Base-by-base conservation (phyloP, 1,140 invertebrate species). In the Cepaea nemoralis region DNA sequence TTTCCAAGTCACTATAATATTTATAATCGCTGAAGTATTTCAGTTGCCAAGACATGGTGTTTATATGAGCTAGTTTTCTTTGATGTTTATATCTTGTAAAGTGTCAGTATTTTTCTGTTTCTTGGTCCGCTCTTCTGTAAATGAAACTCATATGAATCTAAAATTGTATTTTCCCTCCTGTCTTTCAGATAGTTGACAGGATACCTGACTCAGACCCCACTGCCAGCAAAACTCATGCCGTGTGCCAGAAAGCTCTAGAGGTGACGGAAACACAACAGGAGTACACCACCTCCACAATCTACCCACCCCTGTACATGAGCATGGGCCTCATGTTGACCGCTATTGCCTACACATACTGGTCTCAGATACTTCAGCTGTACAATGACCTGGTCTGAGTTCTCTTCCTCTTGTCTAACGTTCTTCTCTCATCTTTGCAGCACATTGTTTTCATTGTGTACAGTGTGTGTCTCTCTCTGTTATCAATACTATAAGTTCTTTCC, bases 311-410 rank as follows among this genome's bases (percentile, higher is more conserved):
- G 6, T 87, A 87, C 77, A 71, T 88, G 6, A 87, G 85, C 33
- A 80, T 78, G 45, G 83, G 78, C 1, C 83, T 88, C 80, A 83
- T 88, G 84, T 19, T 86, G 22, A 37, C 73, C 8, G 87, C 87
- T 69, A 85, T 88, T 0, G 42, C 82, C 0, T 88, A 86, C 82
- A 85, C 87, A 12, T 87, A 88, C 81, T 87, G 85, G 84, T 82
- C 82, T 12, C 78, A 83, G 59, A 81, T 86, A 10, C 69, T 59
- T 24, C 45, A 81, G 0, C 40, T 81, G 27, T 85, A 84, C 69
- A n/a, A 66, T n/a, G 50, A 79, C 27, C 48, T 83, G 22, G 69
- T 83, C 6, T 79, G 50, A 77, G 55, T 59, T 8, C 2, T 45
- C 22, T n/a, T n/a, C n/a, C n/a, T n/a, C n/a, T n/a, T n/a, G n/a